These are phyloP conservation scores for Ceramica pisi DNA, from an alignment of 2,888 invertebrate species.

Conservation along the genomic window DNA sequence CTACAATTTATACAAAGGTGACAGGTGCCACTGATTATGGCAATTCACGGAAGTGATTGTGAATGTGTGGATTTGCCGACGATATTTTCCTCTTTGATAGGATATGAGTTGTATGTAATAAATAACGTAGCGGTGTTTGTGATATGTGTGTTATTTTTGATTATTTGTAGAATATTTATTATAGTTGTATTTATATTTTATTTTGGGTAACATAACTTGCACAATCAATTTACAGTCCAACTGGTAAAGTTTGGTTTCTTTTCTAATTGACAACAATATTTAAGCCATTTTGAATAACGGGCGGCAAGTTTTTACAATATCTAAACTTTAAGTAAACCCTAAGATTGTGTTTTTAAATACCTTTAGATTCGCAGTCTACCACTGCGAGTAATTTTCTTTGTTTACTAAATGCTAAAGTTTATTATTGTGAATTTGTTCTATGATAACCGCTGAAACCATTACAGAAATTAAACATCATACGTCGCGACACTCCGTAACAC, in stretches of 20 bases:
- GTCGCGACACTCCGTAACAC: conserved; percentile 6
- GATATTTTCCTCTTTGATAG: conserved; percentile 45
- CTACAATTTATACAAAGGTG: conserved; percentile 53
- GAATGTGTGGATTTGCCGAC: conserved; percentile 52
- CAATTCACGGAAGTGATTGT: conserved; percentile 54
- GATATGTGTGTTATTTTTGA: not conserved
- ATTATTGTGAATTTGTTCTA: not conserved
- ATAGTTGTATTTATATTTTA: too few species aligned
- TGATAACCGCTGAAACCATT: not conserved
- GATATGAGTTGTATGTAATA: conserved; percentile 16
- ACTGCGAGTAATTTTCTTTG: too few species aligned
- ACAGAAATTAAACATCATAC: conserved; percentile 16
- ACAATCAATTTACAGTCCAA: too few species aligned
- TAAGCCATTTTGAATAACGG: too few species aligned
- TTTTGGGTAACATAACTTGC: too few species aligned
- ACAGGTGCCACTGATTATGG: conserved; percentile 60
- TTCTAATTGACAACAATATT: too few species aligned
- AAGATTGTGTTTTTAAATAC: too few species aligned
- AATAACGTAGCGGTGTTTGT: conserved; percentile 5
- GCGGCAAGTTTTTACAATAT: too few species aligned
- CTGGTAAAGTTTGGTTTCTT: too few species aligned
- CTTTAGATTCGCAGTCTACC: too few species aligned
- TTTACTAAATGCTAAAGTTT: too few species aligned
- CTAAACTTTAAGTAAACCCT: too few species aligned
- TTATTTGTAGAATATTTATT: not conserved